Conservation (phyloP, 2,797 vertebrate species). For the Stomatorhinus walkeri region DNA sequence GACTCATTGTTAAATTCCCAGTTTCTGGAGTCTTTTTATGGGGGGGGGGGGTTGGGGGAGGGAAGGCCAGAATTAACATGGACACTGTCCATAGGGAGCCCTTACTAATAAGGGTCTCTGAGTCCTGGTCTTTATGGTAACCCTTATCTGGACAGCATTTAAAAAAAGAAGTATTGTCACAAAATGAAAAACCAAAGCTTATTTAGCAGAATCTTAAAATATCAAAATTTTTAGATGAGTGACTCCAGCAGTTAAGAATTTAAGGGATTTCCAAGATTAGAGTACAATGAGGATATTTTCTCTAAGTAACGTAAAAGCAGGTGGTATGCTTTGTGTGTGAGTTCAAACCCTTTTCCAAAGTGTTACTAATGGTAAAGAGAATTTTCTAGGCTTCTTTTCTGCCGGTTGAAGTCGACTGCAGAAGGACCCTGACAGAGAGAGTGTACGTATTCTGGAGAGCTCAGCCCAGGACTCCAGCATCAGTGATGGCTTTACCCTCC, state of each 20-base stretch:
- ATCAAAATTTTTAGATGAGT: not conserved
- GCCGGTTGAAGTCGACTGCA: slow-evolving; percentile 99
- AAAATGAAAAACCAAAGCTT: not conserved
- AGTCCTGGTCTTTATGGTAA: not conserved
- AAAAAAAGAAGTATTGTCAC: not conserved
- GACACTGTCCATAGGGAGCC: not conserved
- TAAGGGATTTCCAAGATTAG: slow-evolving; percentile 24
- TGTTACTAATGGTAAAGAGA: slow-evolving; percentile 99
- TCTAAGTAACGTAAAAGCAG: slow-evolving; percentile 65
- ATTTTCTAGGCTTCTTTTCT: slow-evolving; percentile 99
- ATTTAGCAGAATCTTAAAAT: not conserved
- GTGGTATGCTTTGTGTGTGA: slow-evolving; percentile 98
- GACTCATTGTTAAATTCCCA: not conserved
- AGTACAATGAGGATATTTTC: slow-evolving; percentile 47
- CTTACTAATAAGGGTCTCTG: not conserved
- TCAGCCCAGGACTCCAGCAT: slow-evolving; percentile 98
- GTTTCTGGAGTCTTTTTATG: slow-evolving; percentile 16
- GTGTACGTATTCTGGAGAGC: slow-evolving; percentile 99
- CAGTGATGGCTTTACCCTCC: slow-evolving; percentile 94
- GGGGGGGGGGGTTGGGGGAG: not conserved
- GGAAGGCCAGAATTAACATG: not conserved
- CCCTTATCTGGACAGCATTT: slow-evolving; percentile 7
- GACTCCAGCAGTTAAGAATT: slow-evolving; percentile 12
- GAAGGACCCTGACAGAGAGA: slow-evolving; percentile 99
- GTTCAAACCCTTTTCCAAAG: slow-evolving; percentile 99